Evolutionary conservation across 2,888 invertebrate species (phyloP), one percentile per base, ranked within the genome.

Genomic region (Candidula unifasciata): DNA sequence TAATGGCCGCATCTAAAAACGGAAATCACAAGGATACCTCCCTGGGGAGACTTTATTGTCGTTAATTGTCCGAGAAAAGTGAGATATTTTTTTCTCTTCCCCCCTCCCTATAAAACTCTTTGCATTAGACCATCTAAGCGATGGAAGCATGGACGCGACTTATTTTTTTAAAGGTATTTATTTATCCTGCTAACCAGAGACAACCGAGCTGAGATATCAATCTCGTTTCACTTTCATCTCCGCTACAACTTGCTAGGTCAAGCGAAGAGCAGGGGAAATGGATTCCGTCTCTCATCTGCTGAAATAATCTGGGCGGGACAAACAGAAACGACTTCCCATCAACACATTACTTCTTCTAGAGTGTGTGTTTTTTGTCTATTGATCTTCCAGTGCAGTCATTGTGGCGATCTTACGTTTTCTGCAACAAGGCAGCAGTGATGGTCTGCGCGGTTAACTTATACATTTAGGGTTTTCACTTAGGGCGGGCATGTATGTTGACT

Each of bases 261-360:
- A 33, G 78, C 78, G 64, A 44, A 78, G 0, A 35, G 64, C 24
- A 33, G 64, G 64, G 78, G 78, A 78, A 78, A 78, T 78, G 78
- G 66, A 66, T 57, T 27, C 78, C 3, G 78, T 27, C 27, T 37
- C 24, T 30, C 27, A 64, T 64, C 66, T 27, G 24, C n/a, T 37
- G n/a, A 66, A 35, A 10, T 24, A 78, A 66, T 66, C 37, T n/a
- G 8, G 18, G 37, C 44, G 78, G 35, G 2, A 27, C 37, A 60
- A 37, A 78, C 27, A 54, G 78, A 66, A 78, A 78, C 57, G 44
- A 78, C 78, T 78, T 64, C 37, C 24, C 60, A 21, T 78, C 16
- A 5, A 64, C 27, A 74, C 73, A 44, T 52, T 74, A 44, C 66
- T 44, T 37, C 35, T 64, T 44, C 44, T 44, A 27, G 33, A n/a